A percentile compares a stretch with the other conserved stretches of the same genome.
phyloP scores from a whole-genome alignment of 2,113 vertebrate genomes.

The Tetrao urogallus region DNA sequence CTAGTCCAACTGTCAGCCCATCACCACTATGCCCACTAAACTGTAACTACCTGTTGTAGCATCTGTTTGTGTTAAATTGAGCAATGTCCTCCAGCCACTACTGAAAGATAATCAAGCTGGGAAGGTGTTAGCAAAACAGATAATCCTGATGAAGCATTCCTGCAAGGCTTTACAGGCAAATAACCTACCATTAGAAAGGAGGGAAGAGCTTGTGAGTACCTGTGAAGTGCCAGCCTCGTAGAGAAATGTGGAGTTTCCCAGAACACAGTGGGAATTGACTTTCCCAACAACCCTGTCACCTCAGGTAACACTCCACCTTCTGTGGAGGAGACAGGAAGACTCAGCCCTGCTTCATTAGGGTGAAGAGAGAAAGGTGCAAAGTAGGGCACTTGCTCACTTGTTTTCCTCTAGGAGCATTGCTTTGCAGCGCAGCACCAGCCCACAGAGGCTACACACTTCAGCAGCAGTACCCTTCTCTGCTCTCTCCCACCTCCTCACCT shows the following conservation, averaged over 20 bases:
- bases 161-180: neutral
- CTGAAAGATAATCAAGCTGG: neutral
- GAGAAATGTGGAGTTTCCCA: neutral
- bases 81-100: neutral
- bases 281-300: neutral
- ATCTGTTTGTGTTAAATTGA: neutral
- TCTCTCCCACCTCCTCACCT: neutral
- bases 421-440: neutral
- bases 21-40: too few species aligned
- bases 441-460: neutral
- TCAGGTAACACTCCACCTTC: too few species aligned
- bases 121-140: neutral
- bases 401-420: neutral
- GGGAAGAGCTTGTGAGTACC: fast-evolving
- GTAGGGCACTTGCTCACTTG: neutral
- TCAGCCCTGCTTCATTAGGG: neutral
- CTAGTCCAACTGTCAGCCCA: too few species aligned
- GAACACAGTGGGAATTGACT: neutral
- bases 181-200: neutral
- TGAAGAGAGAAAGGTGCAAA: neutral
- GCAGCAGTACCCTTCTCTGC: neutral
- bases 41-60: neutral
- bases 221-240: fast-evolving
- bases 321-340: neutral
- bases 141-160: neutral